These are phyloP conservation scores for Gorsachius magnificus DNA, from an alignment of 2,797 vertebrate species.

Conservation along the genomic window DNA sequence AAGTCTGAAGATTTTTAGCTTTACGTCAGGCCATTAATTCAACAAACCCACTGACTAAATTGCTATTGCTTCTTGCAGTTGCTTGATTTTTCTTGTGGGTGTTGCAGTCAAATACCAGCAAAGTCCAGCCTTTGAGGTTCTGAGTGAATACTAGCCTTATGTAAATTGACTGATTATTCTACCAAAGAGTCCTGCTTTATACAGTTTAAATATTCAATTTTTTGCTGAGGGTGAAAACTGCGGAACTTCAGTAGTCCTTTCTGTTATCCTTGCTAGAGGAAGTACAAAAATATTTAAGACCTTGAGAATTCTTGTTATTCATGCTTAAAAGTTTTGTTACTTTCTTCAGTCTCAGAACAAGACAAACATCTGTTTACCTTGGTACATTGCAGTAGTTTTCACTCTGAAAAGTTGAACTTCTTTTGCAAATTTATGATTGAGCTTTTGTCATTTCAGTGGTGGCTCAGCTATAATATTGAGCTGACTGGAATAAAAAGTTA, in stretches of 20 bases:
- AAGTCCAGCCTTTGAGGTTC: background rate
- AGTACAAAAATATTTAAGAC: background rate
- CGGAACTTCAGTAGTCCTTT: background rate
- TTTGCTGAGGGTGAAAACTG: background rate
- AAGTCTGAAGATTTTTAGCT: background rate
- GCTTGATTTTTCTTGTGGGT: background rate
- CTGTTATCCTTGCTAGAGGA: background rate
- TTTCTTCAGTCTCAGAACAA: background rate
- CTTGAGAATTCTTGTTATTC: background rate
- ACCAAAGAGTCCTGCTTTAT: background rate
- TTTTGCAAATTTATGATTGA: conserved; percentile 20
- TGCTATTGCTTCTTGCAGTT: background rate
- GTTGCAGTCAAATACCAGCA: background rate
- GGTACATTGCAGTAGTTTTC: background rate
- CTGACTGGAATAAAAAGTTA: background rate
- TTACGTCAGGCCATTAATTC: background rate
- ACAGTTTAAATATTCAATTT: background rate
- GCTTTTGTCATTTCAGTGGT: conserved; percentile 5
- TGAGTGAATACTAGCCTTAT: background rate
- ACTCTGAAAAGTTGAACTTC: background rate
- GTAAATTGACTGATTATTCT: background rate
- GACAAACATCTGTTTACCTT: background rate
- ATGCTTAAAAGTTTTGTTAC: background rate
- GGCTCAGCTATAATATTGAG: background rate
- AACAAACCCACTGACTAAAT: background rate